phyloP scores from a whole-genome alignment of 2,888 invertebrate species.

The Ischnura elegans region DNA sequence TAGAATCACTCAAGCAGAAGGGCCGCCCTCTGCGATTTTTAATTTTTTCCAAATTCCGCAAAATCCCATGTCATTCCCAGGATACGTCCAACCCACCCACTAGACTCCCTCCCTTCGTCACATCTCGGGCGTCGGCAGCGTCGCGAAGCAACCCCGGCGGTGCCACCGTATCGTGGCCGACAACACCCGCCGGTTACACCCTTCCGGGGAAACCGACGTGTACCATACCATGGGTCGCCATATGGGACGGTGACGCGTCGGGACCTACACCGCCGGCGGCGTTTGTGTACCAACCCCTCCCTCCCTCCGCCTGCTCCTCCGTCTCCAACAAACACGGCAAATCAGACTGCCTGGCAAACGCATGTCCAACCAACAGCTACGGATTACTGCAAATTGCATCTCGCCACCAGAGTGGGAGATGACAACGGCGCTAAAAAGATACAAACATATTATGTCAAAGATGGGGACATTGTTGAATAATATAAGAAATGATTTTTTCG shows the following conservation, averaged over 20 bases:
- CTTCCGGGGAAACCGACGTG: constrained; percentile 1
- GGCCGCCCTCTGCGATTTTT: background rate
- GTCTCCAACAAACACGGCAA: background rate
- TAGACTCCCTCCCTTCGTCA: background rate
- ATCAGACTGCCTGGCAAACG: background rate
- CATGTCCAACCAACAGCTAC: no score
- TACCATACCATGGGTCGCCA: constrained; percentile 3
- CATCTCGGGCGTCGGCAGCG: background rate
- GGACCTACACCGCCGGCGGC: background rate
- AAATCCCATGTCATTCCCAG: background rate
- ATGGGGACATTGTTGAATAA: no score
- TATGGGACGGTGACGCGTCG: constrained; percentile 25
- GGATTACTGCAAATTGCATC: no score
- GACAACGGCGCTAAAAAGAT: background rate
- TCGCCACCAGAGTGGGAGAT: background rate
- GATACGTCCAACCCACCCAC: background rate
- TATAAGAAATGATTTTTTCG: no score
- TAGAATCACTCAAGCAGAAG: background rate
- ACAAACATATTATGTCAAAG: no score
- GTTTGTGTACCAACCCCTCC: background rate
- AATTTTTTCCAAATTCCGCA: background rate
- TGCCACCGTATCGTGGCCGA: background rate
- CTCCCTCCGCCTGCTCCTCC: background rate
- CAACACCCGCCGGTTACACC: constrained; percentile 22
- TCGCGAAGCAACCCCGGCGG: background rate